Evolutionary conservation across 2,797 vertebrate species (phyloP).

Genomic region (Myiotriccus ornatus): DNA sequence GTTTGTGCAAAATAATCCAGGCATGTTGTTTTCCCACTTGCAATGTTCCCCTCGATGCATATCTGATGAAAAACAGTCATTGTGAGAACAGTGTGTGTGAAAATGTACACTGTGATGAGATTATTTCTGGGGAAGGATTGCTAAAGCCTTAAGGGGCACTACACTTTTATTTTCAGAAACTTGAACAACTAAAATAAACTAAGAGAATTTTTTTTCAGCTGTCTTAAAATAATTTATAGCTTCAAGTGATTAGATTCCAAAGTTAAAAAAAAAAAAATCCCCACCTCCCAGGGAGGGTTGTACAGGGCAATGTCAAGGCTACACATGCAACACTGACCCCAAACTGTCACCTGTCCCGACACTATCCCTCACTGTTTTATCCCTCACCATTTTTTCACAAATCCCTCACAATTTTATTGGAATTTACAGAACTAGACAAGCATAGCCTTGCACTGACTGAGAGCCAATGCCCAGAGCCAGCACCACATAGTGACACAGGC

Average conservation of each 20-base stretch:
- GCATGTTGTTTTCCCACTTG: constrained; percentile 94
- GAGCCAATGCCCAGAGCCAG: not conserved
- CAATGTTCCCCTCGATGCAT: constrained; percentile 93
- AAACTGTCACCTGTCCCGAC: not conserved
- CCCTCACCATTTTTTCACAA: not conserved
- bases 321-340: not conserved
- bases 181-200: not conserved
- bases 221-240: not conserved
- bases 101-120: not conserved
- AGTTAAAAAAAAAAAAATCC: not conserved
- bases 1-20: constrained; percentile 89
- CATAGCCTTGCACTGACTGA: rapidly evolving
- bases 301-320: not conserved
- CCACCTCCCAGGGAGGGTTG: not conserved
- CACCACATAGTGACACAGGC: not conserved
- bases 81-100: rapidly evolving
- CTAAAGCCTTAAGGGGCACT: not conserved
- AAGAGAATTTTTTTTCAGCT: not conserved
- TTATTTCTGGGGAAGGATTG: not conserved
- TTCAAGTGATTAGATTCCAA: not conserved
- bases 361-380: not conserved
- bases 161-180: not conserved
- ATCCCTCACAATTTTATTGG: not conserved
- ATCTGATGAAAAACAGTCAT: constrained; percentile 76
- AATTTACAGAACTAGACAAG: not conserved